Evolutionary conservation across 2,797 vertebrate genomes (phyloP), one percentile per base, ranked within the genome.

Genomic region (Ctenosaura bakeri): DNA sequence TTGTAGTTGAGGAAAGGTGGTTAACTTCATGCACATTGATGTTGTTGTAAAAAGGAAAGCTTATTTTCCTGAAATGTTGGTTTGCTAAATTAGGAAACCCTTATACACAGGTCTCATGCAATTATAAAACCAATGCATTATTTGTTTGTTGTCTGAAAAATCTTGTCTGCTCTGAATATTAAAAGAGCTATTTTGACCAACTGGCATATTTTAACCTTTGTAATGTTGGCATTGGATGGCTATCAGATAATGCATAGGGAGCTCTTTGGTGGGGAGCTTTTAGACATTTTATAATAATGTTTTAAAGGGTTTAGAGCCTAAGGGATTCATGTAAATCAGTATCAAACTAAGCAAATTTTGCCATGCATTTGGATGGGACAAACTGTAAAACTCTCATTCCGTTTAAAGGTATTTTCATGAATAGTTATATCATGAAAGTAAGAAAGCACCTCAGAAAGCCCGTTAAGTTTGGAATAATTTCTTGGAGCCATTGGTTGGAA

Each of bases 401-500:
- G 26, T 46, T 81, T 77, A n/a, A 82, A 42, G 69, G 6, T 82
- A 69, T 0, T 91, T 91, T 46, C 87, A 92, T 0, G 0, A 76
- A 83, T 89, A 91, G 84, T 2, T 0, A 76, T 90, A 89, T 22
- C 76, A 38, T 54, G 66, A 90, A 80, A 4, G 89, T 91, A 74
- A 88, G 9, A 91, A 78, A 76, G 89, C 92, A 42, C 83, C 42
- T 80, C 46, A 93, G 92, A 94, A 91, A 95, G 74, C 81, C 73
- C 32, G 6, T 90, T 74, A 85, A 88, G 35, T 88, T 90, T 95
- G 59, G 92, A 95, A 92, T 90, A 92, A 59, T 92, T 94, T 94
- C 77, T 90, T 86, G 92, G 94, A 94, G 95, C 90, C 89, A 89
- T 83, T 64, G 78, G 87, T 91, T 96, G 92, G 95, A 95, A 94